Evolutionary conservation across 2,888 invertebrate genomes (phyloP).

Genomic region (Drosophila affinis): DNA sequence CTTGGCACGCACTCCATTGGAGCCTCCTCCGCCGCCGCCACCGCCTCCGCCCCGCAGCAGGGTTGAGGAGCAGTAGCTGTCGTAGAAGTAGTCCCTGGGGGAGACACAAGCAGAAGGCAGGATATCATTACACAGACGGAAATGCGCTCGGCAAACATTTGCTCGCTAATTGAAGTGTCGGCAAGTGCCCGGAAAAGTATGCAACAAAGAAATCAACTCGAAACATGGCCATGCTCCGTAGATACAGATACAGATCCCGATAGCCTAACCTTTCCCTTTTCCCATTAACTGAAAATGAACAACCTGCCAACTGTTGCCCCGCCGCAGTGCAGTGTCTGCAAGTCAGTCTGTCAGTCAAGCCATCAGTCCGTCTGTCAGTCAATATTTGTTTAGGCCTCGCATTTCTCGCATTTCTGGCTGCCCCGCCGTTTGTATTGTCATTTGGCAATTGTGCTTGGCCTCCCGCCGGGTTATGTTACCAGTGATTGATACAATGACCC

Average conservation of each 20-base stretch:
- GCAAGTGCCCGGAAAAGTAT: slow-evolving; percentile 2
- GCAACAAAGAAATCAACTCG: slow-evolving; percentile 35
- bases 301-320: slow-evolving; percentile 56
- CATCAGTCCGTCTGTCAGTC: slow-evolving; percentile 38
- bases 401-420: no score
- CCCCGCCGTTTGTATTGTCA: slow-evolving; percentile 61
- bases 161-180: slow-evolving; percentile 68
- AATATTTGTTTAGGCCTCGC: slow-evolving; percentile 70
- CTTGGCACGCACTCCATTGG: slow-evolving; percentile 82
- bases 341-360: slow-evolving; percentile 19
- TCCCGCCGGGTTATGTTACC: slow-evolving; percentile 27
- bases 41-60: slow-evolving; percentile 75
- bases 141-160: slow-evolving; percentile 19
- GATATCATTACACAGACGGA: background rate
- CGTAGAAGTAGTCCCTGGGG: slow-evolving; percentile 86
- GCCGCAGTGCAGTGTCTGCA: slow-evolving; percentile 17
- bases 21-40: slow-evolving; percentile 54
- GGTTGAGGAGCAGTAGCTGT: slow-evolving; percentile 84
- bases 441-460: slow-evolving; percentile 66
- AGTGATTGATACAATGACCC: slow-evolving; percentile 73
- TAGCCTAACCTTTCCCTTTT: background rate
- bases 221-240: background rate
- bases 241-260: background rate
- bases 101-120: slow-evolving; percentile 7
- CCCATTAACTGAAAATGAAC: slow-evolving; percentile 26